Percentiles rank a stretch among this genome's conserved stretches.
Evolutionary conservation across 2,113 vertebrate genomes (phyloP).

Genomic region (Coptodon bakossiorum): DNA sequence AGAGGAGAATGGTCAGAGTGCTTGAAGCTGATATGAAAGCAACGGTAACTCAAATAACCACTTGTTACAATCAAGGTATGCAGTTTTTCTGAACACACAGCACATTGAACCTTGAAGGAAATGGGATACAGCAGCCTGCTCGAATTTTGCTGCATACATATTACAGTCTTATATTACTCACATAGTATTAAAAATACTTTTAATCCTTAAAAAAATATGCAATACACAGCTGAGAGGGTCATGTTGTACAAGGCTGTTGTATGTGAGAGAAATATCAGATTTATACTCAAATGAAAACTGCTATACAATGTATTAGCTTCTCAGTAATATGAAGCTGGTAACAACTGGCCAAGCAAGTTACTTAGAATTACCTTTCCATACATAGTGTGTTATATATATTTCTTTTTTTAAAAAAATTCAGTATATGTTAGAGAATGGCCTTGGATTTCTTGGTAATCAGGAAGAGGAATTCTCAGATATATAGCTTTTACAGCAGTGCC

Average conservation of each 20-base stretch:
- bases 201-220: neutral
- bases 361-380: neutral
- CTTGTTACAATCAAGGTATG: neutral
- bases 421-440: neutral
- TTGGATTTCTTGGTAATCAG: neutral
- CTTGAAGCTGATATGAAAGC: neutral
- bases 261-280: neutral
- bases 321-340: neutral
- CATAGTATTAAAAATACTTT: neutral
- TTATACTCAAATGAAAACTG: neutral
- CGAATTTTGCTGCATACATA: neutral
- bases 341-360: neutral
- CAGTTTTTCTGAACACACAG: neutral
- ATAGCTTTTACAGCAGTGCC: neutral
- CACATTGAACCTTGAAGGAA: neutral
- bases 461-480: neutral
- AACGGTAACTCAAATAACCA: neutral
- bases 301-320: neutral
- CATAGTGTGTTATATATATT: neutral
- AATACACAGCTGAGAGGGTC: neutral
- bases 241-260: neutral
- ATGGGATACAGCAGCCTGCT: neutral
- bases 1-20: neutral
- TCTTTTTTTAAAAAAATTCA: accelerated
- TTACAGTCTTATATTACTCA: neutral